Evolutionary conservation across 2,888 invertebrate species (phyloP), one percentile per base, ranked within the genome.

Genomic region (Heteromyza rotundicornis): DNA sequence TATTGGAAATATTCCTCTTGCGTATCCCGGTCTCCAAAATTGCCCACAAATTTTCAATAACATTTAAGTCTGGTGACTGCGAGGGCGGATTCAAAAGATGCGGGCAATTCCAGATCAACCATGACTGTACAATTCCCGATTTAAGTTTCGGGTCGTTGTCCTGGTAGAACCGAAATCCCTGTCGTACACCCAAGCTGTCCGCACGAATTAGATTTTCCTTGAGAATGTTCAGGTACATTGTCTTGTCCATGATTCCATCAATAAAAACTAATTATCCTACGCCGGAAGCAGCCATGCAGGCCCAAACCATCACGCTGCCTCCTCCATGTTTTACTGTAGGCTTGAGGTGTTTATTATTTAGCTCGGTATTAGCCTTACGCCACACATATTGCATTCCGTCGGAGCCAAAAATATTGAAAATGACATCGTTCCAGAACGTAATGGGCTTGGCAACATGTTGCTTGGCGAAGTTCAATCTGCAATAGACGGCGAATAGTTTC

Each of bases 101-200:
- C 20, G 61, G 53, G 1, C 19, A 24, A 20, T 67, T 65, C 23
- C 66, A 63, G 0, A 64, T 53, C 17, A 65, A 19, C 64, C 62
- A 66, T 1, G 65, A 49, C 44, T 60, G 64, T 1, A 63, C 60
- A 55, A 60, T 62, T 8, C 57, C 40, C 16, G 65, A 57, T 7
- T 57, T 62, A 44, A 64, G 61, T 10, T 66, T 62, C 0, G 62
- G 62, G 47, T 64, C 64, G 24, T 67, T 67, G 16, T 60, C 62
- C 1, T 67, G 61, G 14, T 61, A 54, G 49, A 67, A 64, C 47
- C 58, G 57, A 16, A 54, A 64, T 2, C 57, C 24, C 0, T 56
- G 8, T 2, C 10, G 8, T 5, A 62, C 8, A 1, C 54, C 61
- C 27, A 65, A 59, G n/a, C 58, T 59, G 7, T 14, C 12, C 1